Conservation (phyloP, 2,797 vertebrate species). For the Rhodeus uyekii region DNA sequence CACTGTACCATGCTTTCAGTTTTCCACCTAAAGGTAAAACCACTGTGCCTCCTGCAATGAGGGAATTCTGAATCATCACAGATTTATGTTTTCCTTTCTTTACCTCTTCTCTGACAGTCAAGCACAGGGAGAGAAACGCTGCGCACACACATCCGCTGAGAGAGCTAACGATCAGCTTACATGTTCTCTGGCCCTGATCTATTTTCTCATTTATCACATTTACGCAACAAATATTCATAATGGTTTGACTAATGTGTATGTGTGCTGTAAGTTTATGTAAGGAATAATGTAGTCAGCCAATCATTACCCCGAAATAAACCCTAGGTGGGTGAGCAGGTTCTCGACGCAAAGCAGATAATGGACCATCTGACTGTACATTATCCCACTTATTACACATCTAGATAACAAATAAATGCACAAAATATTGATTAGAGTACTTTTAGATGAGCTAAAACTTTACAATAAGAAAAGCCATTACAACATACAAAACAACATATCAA, state of each 20-base stretch:
- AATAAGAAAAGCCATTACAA: neutral
- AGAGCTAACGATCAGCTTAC: constrained; percentile 47
- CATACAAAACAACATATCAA: neutral
- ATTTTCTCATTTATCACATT: neutral
- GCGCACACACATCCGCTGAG: constrained; percentile 19
- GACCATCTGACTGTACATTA: neutral
- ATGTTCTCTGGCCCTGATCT: constrained; percentile 30
- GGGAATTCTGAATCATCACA: neutral
- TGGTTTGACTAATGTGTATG: neutral
- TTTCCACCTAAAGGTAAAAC: neutral
- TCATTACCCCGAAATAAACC: neutral
- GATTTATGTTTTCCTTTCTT: neutral
- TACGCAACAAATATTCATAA: constrained; percentile 15
- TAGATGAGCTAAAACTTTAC: neutral
- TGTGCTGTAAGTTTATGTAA: neutral
- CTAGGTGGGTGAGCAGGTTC: neutral
- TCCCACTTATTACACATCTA: neutral
- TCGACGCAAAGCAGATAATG: neutral
- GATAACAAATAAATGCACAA: neutral
- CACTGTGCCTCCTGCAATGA: neutral
- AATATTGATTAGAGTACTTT: constrained; percentile 9
- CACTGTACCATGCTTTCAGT: neutral
- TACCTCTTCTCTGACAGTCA: constrained; percentile 12
- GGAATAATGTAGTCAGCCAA: constrained; percentile 18
- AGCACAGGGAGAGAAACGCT: neutral